Evolutionary conservation across 2,797 vertebrate genomes (phyloP).

Genomic region (Acanthornis magna): DNA sequence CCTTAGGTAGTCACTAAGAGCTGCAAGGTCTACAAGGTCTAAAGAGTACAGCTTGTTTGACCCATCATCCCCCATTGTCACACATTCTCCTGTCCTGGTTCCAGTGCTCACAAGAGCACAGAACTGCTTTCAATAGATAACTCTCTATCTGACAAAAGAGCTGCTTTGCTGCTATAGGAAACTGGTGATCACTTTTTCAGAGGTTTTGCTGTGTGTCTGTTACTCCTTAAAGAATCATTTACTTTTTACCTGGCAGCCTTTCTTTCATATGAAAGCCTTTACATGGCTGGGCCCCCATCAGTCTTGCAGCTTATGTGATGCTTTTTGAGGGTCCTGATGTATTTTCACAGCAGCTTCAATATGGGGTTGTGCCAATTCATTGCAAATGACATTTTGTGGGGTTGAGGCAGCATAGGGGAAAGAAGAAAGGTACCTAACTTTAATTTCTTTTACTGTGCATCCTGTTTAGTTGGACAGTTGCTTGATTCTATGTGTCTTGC

Average conservation of each 20-base stretch:
- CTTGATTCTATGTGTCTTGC: background rate
- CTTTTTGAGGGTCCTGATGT: background rate
- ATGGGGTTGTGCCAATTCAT: background rate
- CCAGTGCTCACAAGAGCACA: background rate
- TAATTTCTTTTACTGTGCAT: background rate
- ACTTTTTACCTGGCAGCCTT: background rate
- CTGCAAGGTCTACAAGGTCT: background rate
- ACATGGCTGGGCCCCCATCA: background rate
- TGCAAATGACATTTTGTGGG: background rate
- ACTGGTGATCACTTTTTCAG: rapidly evolving
- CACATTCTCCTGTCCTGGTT: background rate
- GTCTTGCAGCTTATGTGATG: background rate
- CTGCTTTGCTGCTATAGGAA: background rate
- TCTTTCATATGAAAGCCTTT: background rate
- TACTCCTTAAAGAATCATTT: background rate
- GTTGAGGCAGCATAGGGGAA: background rate
- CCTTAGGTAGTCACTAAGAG: background rate
- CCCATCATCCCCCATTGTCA: background rate
- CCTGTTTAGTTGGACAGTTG: background rate
- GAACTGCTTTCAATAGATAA: background rate
- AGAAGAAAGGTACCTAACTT: background rate
- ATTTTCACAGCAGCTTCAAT: background rate
- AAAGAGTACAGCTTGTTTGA: background rate
- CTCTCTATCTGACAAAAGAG: background rate
- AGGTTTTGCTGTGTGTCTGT: background rate